Evolutionary conservation across 2,888 invertebrate species (phyloP), one percentile per base, ranked within the genome.

Genomic region (Drosophila macrothrix): DNA sequence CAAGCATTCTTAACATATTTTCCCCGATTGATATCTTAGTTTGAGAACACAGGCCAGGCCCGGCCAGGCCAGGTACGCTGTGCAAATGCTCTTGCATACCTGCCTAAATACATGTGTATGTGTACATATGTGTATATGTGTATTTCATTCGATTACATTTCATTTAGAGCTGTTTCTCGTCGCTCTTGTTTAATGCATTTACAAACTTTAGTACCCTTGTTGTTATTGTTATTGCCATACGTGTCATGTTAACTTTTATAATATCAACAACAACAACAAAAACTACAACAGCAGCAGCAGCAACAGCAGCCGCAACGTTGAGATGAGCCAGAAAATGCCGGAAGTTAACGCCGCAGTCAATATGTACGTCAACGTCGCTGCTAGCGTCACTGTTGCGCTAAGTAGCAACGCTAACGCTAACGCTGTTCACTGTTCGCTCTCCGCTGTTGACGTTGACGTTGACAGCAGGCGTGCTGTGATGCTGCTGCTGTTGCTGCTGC

Each of bases 291-390:
- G 31, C 28, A 59, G 16, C 35, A 19, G 37, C 39, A 62, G 16
- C 22, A 33, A 19, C 35, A 19, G 16, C 12, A 19, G 22, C 29
- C 65, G 39, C 69, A 55, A 50, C 55, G 29, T 41, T 50, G 61
- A 67, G 89, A 88, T 84, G 84, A 81, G 82, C 87, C 71, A 79
- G 74, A 68, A 84, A 80, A 84, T 84, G 89, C 89, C 84, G 90
- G 84, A 89, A 85, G 84, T 79, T 67, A 87, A 77, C 64, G 73
- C 54, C 68, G 64, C 73, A 71, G 69, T 72, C 77, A 75, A 82
- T 85, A 72, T 61, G 25, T 52, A 68, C 68, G 65, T 52, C 25
- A 46, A 31, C 70, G 69, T 64, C 75, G 61, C 62, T 53, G 80
- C 54, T 19, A 33, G 55, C 76, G 65, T 60, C 73, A 59, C 55